Conservation (phyloP, 2,113 vertebrate species). For the Diphyllodes magnificus region DNA sequence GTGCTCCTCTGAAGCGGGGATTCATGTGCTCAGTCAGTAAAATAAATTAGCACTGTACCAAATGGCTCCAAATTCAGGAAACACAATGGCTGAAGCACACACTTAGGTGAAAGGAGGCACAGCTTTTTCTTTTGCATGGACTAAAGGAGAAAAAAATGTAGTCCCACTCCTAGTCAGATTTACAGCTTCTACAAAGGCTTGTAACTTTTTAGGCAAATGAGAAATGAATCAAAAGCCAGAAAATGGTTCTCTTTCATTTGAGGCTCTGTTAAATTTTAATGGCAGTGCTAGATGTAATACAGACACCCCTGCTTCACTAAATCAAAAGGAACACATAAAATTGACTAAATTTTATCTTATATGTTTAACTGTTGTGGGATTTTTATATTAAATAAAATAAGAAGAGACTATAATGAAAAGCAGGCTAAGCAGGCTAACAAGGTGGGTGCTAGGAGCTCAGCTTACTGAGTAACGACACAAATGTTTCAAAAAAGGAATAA, state of each 20-base stretch:
- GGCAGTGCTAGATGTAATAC: background rate
- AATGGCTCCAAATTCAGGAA: slow-evolving; percentile 51
- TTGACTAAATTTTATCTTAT: background rate
- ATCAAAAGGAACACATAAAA: background rate
- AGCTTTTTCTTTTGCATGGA: background rate
- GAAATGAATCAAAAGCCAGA: slow-evolving; percentile 44
- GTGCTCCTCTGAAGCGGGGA: slow-evolving; percentile 7
- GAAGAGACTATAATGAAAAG: background rate
- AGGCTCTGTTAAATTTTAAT: slow-evolving; percentile 43
- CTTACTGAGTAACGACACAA: background rate
- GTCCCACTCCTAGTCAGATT: slow-evolving; percentile 7
- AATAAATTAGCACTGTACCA: slow-evolving; percentile 53
- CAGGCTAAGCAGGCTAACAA: background rate
- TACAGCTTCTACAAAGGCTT: slow-evolving; percentile 13
- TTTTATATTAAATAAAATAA: background rate
- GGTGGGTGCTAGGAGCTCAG: background rate
- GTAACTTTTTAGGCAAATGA: slow-evolving; percentile 42
- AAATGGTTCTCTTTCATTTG: background rate
- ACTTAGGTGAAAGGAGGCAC: slow-evolving; percentile 26
- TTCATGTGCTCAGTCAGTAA: slow-evolving; percentile 33
- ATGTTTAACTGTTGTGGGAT: background rate
- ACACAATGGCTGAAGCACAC: slow-evolving; percentile 36
- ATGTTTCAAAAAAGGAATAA: background rate
- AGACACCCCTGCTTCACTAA: background rate
- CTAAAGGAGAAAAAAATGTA: background rate